These are phyloP conservation scores for Rhinoderma darwinii DNA, from an alignment of 2,113 vertebrate species.

Conservation along the genomic window DNA sequence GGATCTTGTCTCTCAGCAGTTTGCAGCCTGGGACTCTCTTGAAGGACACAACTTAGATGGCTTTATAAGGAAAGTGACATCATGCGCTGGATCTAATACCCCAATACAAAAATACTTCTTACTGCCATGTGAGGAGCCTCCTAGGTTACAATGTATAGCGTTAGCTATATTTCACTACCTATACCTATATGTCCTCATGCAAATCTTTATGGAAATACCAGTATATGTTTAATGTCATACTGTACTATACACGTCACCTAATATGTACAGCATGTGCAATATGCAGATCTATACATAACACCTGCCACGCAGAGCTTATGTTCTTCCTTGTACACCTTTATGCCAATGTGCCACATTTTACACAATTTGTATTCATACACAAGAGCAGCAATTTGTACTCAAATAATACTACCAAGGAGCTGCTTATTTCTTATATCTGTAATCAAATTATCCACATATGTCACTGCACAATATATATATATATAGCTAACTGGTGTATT, in stretches of 20 bases:
- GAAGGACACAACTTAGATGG: conserved; percentile 43
- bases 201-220: neutral
- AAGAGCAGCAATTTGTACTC: neutral
- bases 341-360: neutral
- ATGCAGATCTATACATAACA: conserved; percentile 2
- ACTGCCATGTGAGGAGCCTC: conserved; percentile 11
- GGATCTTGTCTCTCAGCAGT: conserved; percentile 28
- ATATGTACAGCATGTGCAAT: neutral
- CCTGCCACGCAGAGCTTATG: neutral
- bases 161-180: neutral
- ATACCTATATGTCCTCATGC: neutral
- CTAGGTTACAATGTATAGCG: neutral
- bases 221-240: neutral
- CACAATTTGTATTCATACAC: neutral
- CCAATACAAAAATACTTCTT: conserved; percentile 12
- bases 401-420: neutral
- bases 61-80: conserved; percentile 53
- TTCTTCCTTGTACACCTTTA: neutral
- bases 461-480: neutral
- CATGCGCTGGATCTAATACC: conserved; percentile 35
- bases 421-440: neutral
- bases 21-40: conserved; percentile 19
- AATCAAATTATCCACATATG: neutral
- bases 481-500: neutral
- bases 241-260: neutral